These are phyloP conservation scores for Caiman crocodilus DNA, from an alignment of 2,797 vertebrate species.

Conservation along the genomic window DNA sequence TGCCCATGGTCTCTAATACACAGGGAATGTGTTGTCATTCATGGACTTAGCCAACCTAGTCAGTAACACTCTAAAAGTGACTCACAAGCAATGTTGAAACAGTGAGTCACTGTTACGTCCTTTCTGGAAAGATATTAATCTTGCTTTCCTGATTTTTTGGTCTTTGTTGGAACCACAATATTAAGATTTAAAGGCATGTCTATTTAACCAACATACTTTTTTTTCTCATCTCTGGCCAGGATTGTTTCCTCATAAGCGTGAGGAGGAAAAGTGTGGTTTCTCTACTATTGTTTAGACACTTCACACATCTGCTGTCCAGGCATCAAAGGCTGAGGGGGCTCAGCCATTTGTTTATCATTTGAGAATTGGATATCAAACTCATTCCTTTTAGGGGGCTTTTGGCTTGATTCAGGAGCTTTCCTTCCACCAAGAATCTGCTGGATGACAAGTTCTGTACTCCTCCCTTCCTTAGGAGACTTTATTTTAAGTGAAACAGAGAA, in stretches of 20 bases:
- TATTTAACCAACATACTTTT: conserved; percentile 39
- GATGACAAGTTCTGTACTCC: conserved; percentile 21
- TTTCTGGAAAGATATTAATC: conserved; percentile 69
- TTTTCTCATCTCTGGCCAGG: background rate
- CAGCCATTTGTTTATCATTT: conserved; percentile 27
- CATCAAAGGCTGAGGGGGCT: conserved; percentile 13
- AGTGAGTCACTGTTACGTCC: conserved; percentile 66
- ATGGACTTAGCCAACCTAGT: background rate
- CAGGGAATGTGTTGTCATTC: conserved; percentile 50
- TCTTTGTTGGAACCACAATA: conserved; percentile 49
- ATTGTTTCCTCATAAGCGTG: background rate
- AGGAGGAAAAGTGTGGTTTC: conserved; percentile 50
- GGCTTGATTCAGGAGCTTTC: conserved; percentile 27
- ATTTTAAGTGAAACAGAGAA: background rate
- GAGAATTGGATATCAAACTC: conserved; percentile 44
- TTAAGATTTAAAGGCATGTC: conserved; percentile 51
- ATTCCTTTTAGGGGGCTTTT: conserved; percentile 44
- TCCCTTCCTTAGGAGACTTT: background rate
- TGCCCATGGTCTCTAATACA: conserved; percentile 29
- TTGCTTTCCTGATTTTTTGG: conserved; percentile 66
- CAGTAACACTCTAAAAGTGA: conserved; percentile 44
- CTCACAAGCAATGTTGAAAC: conserved; percentile 51
- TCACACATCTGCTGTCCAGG: conserved; percentile 69
- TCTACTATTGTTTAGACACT: conserved; percentile 35
- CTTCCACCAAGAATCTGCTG: conserved; percentile 50